Conservation (phyloP, 2,113 vertebrate species). For the Cyphomyrus plagiostoma region DNA sequence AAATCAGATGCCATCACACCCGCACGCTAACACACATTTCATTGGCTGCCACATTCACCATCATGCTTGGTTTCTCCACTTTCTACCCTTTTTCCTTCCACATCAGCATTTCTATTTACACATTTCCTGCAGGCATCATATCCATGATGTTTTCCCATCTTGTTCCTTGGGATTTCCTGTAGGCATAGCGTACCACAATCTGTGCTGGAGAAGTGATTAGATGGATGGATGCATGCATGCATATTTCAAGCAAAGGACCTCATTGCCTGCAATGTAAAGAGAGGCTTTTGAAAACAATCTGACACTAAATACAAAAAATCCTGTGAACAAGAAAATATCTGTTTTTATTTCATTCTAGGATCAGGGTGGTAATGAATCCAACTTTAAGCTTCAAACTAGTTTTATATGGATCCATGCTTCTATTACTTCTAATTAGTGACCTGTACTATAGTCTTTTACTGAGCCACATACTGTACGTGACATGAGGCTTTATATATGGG, state of each 20-base stretch:
- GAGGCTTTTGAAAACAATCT: background rate
- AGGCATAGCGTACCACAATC: background rate
- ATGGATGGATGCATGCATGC: background rate
- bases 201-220: background rate
- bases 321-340: background rate
- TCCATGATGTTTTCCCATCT: background rate
- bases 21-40: background rate
- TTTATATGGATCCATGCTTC: background rate
- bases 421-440: background rate
- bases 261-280: background rate
- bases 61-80: background rate
- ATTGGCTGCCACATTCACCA: background rate
- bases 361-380: background rate
- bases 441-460: background rate
- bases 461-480: background rate
- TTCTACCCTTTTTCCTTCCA: background rate
- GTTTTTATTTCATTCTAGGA: background rate
- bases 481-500: background rate
- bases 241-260: background rate
- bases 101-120: background rate
- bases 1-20: background rate
- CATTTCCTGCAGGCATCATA: background rate
- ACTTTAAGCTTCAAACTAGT: background rate
- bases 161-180: background rate
- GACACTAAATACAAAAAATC: background rate